These are phyloP conservation scores for Neomonachus schauinslandi DNA, from an alignment of 2,113 vertebrate genomes.

Conservation along the genomic window DNA sequence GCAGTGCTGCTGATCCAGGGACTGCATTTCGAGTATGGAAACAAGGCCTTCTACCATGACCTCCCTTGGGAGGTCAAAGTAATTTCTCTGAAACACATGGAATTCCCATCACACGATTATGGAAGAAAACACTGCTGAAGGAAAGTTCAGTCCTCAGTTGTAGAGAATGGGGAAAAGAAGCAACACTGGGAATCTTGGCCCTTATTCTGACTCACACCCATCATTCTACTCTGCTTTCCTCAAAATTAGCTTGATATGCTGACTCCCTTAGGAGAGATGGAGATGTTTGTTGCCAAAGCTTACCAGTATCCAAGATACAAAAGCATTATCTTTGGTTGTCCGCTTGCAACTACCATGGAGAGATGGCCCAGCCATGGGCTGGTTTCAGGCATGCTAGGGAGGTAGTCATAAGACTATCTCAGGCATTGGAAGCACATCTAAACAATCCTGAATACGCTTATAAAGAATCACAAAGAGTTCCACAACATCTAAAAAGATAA, in stretches of 20 bases:
- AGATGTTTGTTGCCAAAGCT: neutral
- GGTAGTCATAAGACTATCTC: neutral
- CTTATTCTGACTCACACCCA: neutral
- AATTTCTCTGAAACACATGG: neutral
- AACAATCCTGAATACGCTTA: neutral
- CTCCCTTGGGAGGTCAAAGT: neutral
- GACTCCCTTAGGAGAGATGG: conserved; percentile 29
- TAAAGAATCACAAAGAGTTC: neutral
- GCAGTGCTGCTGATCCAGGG: neutral
- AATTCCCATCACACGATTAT: neutral
- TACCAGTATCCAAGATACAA: conserved; percentile 57
- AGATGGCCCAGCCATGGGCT: neutral
- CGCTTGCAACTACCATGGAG: neutral
- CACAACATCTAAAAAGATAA: conserved; percentile 19
- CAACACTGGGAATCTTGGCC: neutral
- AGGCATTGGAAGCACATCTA: neutral
- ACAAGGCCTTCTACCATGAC: neutral
- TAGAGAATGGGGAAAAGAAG: neutral
- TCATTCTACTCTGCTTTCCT: conserved; percentile 1
- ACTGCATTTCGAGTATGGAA: neutral
- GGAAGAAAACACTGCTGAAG: neutral
- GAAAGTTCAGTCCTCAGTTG: neutral
- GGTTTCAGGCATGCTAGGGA: neutral
- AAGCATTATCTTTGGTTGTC: conserved; percentile 10
- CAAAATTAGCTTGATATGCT: conserved; percentile 31